Conservation (phyloP, 2,888 invertebrate species). For the Stomorhina lunata region DNA sequence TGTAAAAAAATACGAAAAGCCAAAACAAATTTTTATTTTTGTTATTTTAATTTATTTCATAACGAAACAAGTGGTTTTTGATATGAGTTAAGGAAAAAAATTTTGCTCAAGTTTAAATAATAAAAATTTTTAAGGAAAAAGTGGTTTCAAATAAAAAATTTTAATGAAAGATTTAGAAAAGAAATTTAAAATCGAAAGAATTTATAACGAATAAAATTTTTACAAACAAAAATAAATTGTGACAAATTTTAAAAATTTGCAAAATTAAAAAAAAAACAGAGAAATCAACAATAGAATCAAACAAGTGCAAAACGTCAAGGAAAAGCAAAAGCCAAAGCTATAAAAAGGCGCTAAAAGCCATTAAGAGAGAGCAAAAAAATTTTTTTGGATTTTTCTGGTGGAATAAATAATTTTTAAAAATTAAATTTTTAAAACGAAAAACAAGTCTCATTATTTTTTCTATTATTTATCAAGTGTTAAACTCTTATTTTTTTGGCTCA, state of each 20-base stretch:
- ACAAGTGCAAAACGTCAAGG: slow-evolving; percentile 31
- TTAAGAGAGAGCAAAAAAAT: neutral
- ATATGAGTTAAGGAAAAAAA: neutral
- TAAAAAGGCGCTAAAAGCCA: slow-evolving; percentile 55
- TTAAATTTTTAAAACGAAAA: neutral
- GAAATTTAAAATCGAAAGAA: neutral
- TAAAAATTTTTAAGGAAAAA: neutral
- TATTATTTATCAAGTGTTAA: neutral
- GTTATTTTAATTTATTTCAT: too few species aligned
- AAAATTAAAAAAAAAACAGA: neutral
- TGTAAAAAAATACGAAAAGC: neutral
- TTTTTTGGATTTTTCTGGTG: neutral
- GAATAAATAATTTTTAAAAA: slow-evolving; percentile 14
- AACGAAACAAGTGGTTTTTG: slow-evolving; percentile 43
- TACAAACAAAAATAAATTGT: slow-evolving; percentile 59
- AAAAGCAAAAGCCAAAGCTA: slow-evolving; percentile 10
- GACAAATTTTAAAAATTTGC: slow-evolving; percentile 50
- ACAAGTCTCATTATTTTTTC: neutral
- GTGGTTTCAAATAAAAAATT: slow-evolving; percentile 1
- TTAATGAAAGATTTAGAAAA: neutral
- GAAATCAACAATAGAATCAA: slow-evolving; percentile 29
- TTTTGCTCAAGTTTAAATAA: slow-evolving; percentile 21
- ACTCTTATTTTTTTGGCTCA: slow-evolving; percentile 4
- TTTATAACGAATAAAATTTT: slow-evolving; percentile 1
- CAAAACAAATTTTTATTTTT: slow-evolving; percentile 41